Evolutionary conservation across 1,140 invertebrate genomes (phyloP), one percentile per base, ranked within the genome.

Genomic region (Mylabris phalerata): DNA sequence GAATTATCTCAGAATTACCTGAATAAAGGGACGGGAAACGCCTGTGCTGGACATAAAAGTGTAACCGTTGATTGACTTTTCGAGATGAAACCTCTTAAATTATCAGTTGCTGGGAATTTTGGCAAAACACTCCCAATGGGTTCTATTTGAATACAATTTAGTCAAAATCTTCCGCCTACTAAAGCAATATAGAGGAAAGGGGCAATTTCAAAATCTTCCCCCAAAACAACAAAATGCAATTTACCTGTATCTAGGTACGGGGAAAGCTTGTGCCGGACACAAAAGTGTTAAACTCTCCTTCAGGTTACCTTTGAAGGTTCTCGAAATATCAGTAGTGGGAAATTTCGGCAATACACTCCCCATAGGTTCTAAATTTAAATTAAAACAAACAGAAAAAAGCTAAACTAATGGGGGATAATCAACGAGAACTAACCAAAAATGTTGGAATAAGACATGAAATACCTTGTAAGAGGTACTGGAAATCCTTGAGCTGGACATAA

Each of bases 391-490:
- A 59, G 48, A 52, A 59, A 48, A 25, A 41, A 60, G 40, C 24
- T 50, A 40, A 43, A 25, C 25, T 9, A 9, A 44, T n/a, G 25
- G 56, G 48, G 19, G 19, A 19, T 19, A 19, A 19, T 19, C 19
- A 19, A 19, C 19, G 19, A 19, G 19, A 32, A 32, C 32, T 57
- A 59, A 42, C 55, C 54, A 50, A 32, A 32, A 32, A 55, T 50
- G 42, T 49, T 51, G 43, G 48, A 59, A 55, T 50, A 46, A 50
- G 56, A 55, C 47, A 50, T 47, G 26, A 68, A 62, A 62, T 77
- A 85, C 82, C 80, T 82, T 78, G 77, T 81, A 24, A 75, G 67
- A 60, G 81, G 81, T 60, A 82, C 78, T 55, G 84, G 83, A 73
- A 75, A 83, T 24, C 80, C 80, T 67, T 82, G 79, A 50, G 81